These are phyloP conservation scores for Philaethria dido DNA, from an alignment of 2,888 invertebrate species.

Conservation along the genomic window DNA sequence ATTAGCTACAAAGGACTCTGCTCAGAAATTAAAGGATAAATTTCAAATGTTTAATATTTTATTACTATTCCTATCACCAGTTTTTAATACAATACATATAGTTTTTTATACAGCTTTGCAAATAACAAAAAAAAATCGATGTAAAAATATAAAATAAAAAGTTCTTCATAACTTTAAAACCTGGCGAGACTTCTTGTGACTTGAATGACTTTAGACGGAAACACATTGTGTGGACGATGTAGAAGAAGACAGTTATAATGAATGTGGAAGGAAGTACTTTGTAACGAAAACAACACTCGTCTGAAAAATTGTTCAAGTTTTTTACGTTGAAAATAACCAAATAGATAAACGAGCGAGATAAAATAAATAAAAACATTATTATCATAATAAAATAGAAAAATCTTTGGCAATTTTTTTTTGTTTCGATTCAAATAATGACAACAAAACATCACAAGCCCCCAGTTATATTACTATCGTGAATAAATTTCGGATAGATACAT, in stretches of 20 bases:
- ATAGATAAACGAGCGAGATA: not conserved
- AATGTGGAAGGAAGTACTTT: not conserved
- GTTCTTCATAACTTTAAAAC: not conserved
- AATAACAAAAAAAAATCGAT: not conserved
- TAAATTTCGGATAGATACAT: constrained; percentile 38
- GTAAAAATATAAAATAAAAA: not conserved
- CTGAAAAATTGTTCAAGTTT: not conserved
- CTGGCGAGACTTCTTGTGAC: not conserved
- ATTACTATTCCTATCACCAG: not conserved
- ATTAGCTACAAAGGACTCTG: not conserved
- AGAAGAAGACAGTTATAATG: not conserved
- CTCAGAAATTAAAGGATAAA: not conserved
- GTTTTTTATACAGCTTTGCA: too few relatives aligned
- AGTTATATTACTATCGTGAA: constrained; percentile 33
- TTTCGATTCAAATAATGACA: not conserved
- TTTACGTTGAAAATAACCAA: not conserved
- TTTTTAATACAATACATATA: too few relatives aligned
- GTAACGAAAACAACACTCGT: not conserved
- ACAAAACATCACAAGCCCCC: constrained; percentile 13
- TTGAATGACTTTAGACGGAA: not conserved
- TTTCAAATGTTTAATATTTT: not conserved
- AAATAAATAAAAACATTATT: too few relatives aligned
- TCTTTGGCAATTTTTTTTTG: too few relatives aligned
- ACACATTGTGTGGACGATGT: not conserved
- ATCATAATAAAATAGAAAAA: too few relatives aligned